A percentile compares a stretch with the other conserved stretches of the same genome.
Conservation (phyloP, 2,888 invertebrate species). For the Ornithoptera priamus region DNA sequence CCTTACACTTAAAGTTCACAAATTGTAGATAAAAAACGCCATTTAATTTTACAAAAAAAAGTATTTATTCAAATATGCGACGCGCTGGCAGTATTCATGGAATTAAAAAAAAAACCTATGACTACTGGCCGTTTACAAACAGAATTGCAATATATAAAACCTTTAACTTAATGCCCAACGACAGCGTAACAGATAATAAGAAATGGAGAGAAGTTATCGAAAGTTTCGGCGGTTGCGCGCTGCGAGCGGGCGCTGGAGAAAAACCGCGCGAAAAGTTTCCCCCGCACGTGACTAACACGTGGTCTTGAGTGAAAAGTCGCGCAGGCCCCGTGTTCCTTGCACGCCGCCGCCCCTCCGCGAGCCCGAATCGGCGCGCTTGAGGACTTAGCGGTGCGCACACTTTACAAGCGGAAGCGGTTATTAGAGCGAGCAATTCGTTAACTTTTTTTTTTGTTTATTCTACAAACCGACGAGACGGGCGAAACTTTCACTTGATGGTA, state of each 20-base stretch:
- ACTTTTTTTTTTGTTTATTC: too few species aligned
- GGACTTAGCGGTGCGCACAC: constrained; percentile 17
- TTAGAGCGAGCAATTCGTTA: background rate
- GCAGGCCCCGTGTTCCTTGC: constrained; percentile 61
- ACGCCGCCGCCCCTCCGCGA: constrained; percentile 45
- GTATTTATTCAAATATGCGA: too few species aligned
- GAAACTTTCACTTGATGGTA: too few species aligned
- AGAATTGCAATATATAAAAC: too few species aligned
- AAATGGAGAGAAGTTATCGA: constrained; percentile 4
- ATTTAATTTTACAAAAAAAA: too few species aligned
- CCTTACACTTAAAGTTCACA: too few species aligned
- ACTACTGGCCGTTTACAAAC: too few species aligned
- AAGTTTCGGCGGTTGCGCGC: background rate
- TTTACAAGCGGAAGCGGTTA: constrained; percentile 22
- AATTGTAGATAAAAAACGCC: too few species aligned
- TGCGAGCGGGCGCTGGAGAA: constrained; percentile 37
- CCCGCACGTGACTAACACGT: constrained; percentile 72
- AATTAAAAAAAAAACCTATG: too few species aligned
- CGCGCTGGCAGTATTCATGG: too few species aligned
- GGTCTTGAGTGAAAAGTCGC: constrained; percentile 76
- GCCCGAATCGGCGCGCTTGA: constrained; percentile 32
- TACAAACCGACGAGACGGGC: too few species aligned
- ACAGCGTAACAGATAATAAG: constrained; percentile 17
- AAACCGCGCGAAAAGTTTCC: constrained; percentile 62
- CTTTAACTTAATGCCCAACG: background rate